Percentiles rank a stretch among this genome's conserved stretches.
Conservation (phyloP, 2,888 invertebrate genomes). For the Tupiocoris notatus region DNA sequence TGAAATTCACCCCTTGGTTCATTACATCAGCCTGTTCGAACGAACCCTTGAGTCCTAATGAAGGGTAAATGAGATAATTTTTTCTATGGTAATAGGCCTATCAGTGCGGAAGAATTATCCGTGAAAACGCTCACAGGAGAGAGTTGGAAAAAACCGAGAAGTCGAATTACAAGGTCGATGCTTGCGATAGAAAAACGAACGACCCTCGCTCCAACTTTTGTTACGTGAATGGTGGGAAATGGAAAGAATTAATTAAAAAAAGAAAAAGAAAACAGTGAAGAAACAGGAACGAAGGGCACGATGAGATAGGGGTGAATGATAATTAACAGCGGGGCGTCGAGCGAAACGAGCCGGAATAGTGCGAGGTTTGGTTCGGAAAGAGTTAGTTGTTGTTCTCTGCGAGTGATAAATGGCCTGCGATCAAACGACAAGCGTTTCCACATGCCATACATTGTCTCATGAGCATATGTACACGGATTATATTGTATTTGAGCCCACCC, state of each 20-base stretch:
- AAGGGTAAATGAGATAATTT: background rate
- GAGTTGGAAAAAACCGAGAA: background rate
- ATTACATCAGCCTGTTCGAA: background rate
- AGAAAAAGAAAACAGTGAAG: background rate
- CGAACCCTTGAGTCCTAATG: background rate
- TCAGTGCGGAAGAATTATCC: background rate
- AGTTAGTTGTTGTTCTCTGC: background rate
- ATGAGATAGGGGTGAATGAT: background rate
- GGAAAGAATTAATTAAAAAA: constrained; percentile 35
- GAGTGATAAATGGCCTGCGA: background rate
- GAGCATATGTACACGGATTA: no score
- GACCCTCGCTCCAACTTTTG: background rate
- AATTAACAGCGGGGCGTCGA: background rate
- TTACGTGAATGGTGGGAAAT: constrained; percentile 18
- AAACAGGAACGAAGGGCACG: background rate
- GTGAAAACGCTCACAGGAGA: background rate
- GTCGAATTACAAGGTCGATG: background rate
- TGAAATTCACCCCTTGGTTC: background rate
- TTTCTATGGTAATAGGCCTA: background rate
- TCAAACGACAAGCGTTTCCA: background rate
- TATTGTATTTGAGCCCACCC: no score
- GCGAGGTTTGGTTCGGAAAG: background rate
- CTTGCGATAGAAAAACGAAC: background rate
- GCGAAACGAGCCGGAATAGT: background rate
- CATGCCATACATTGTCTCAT: no score